Base-by-base conservation (phyloP, 2,113 vertebrate species). In the Corvus hawaiiensis region DNA sequence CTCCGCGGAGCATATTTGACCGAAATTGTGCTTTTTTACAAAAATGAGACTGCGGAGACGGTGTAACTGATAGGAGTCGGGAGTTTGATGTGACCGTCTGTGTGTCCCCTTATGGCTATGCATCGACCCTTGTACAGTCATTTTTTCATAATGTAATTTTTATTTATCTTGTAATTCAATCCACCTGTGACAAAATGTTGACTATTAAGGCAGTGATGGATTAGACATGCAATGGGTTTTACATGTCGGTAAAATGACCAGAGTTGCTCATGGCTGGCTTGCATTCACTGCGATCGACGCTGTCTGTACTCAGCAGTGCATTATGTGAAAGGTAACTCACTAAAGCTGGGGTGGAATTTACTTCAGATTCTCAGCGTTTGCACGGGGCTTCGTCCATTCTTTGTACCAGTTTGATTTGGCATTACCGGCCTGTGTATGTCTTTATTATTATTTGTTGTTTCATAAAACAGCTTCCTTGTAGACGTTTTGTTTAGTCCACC, bases 71-170 rank as follows among this genome's bases (percentile, higher is more conserved):
- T 30, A 32, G 0, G 6, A 44, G 23, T 13, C 11, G 11, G 13
- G 46, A 58, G 35, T 69, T 90, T 41, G 35, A n/a, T 44, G 10
- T 35, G 63, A 11, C 32, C 18, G 4, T 21, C 51, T 35, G 1
- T 17, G 16, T 67, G 24, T 24, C 17, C 28, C 46, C 44, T 52
- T 55, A 4, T 1, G 39, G 49, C 66, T 72, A 30, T 23, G 19
- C 35, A 17, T 18, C 0, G 1, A 35, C 5, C 17, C 2, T 5
- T 41, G 13, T 15, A 19, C 13, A 9, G 39, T 28, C 7, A 4
- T 13, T 69, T 44, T 51, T 59, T 44, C 13, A 26, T 61, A n/a
- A 28, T 24, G 37, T 30, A 35, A 28, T 67, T 75, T 71, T 87
- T 6, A 59, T 59, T 79, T 82, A 11, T 56, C 32, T 20, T n/a